A percentile compares a stretch with the other conserved stretches of the same genome.
These are phyloP conservation scores for Parascotia fuliginaria DNA, from an alignment of 2,888 invertebrate species.

Conservation along the genomic window DNA sequence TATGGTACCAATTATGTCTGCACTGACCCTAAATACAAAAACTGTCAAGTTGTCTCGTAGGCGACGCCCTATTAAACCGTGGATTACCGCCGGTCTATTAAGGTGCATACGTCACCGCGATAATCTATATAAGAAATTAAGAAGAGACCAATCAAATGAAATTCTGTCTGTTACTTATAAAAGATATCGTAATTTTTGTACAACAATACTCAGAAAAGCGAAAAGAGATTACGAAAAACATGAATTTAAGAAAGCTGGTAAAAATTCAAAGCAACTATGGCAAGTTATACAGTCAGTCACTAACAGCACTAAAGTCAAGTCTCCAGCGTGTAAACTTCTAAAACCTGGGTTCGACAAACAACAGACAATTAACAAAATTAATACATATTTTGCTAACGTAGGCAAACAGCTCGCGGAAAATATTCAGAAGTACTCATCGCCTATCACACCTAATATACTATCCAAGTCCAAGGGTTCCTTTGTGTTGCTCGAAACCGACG, in stretches of 20 bases:
- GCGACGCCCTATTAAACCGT: background rate
- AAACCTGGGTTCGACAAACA: too few species aligned
- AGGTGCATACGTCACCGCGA: slow-evolving; percentile 1
- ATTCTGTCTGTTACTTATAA: background rate
- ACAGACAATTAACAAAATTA: too few species aligned
- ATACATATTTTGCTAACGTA: too few species aligned
- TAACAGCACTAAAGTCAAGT: too few species aligned
- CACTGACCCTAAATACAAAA: background rate
- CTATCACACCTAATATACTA: too few species aligned
- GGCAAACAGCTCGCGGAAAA: too few species aligned
- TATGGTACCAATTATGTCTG: background rate
- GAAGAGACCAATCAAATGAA: background rate
- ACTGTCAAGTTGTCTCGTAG: background rate
- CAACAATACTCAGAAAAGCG: background rate
- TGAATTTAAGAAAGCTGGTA: background rate
- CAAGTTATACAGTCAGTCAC: background rate
- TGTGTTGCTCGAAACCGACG: too few species aligned
- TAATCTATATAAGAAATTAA: background rate
- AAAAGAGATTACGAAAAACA: background rate
- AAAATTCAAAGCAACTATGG: background rate
- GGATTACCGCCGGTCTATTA: background rate
- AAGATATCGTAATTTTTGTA: slow-evolving; percentile 3
- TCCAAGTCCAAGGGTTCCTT: too few species aligned
- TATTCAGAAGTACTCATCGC: too few species aligned
- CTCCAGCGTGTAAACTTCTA: too few species aligned